Evolutionary conservation across 2,888 invertebrate genomes (phyloP).

Genomic region (Oegoconia quadripuncta): DNA sequence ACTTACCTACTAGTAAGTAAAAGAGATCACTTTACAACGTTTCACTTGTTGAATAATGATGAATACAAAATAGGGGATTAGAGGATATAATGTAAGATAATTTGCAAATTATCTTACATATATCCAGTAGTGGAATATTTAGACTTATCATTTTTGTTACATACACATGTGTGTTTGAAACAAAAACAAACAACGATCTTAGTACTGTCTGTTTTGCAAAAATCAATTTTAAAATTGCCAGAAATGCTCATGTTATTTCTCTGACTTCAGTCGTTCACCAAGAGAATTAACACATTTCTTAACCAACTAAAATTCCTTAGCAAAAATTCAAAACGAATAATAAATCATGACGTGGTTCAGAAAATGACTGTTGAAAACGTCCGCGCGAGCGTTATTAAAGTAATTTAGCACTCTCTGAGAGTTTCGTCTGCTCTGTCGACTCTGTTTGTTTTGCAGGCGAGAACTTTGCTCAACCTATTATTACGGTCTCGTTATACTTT

Average conservation of each 20-base stretch:
- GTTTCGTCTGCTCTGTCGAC: constrained; percentile 53
- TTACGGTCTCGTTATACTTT: constrained; percentile 69
- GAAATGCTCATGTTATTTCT: too few species aligned
- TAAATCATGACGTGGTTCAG: constrained; percentile 39
- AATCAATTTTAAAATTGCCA: neutral
- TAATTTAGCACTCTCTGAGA: constrained; percentile 63
- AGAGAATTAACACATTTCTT: constrained; percentile 10
- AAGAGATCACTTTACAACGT: too few species aligned
- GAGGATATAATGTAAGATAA: too few species aligned
- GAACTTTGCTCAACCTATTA: constrained; percentile 74
- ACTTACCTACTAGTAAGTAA: too few species aligned
- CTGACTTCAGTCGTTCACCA: too few species aligned
- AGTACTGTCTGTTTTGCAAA: neutral
- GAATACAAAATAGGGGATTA: too few species aligned
- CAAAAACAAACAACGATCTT: too few species aligned
- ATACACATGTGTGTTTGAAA: too few species aligned
- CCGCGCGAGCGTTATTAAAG: constrained; percentile 51
- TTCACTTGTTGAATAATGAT: too few species aligned
- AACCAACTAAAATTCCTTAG: neutral
- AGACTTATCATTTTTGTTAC: too few species aligned
- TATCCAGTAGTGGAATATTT: too few species aligned
- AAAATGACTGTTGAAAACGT: constrained; percentile 27
- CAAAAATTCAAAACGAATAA: constrained; percentile 21
- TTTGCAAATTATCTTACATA: too few species aligned
- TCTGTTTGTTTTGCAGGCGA: constrained; percentile 78